These are phyloP conservation scores for Columba janthina DNA, from an alignment of 2,113 vertebrate genomes.

Conservation along the genomic window DNA sequence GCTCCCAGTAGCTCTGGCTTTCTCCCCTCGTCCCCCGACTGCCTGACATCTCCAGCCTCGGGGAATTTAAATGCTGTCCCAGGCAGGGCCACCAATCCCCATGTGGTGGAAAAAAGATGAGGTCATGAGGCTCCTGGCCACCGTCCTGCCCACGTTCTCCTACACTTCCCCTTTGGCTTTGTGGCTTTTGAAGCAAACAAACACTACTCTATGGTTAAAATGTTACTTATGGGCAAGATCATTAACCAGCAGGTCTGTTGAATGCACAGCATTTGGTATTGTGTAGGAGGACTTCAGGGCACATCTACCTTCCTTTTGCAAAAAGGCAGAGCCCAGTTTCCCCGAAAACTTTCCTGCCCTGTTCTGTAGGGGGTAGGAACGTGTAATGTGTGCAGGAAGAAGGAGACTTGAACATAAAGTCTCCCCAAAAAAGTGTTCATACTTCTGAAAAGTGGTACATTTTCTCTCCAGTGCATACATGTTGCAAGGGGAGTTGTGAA, in stretches of 20 bases:
- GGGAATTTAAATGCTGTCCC: slow-evolving; percentile 78
- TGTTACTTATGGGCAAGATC: slow-evolving; percentile 67
- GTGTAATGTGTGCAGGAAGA: neutral
- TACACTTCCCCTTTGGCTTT: slow-evolving; percentile 80
- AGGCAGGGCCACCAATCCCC: slow-evolving; percentile 58
- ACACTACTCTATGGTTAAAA: slow-evolving; percentile 63
- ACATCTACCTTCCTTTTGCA: neutral
- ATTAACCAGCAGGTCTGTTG: slow-evolving; percentile 66
- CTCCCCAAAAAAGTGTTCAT: neutral
- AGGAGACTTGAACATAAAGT: neutral
- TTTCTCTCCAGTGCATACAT: neutral
- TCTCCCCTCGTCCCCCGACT: neutral
- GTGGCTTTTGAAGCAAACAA: slow-evolving; percentile 74
- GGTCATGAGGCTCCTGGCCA: slow-evolving; percentile 73
- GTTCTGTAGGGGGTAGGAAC: neutral
- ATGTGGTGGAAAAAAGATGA: slow-evolving; percentile 67
- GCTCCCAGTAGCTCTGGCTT: neutral
- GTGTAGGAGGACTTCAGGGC: slow-evolving; percentile 27
- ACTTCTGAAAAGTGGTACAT: neutral
- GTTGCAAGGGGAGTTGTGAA: neutral
- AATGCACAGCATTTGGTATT: neutral
- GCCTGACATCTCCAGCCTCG: slow-evolving; percentile 21
- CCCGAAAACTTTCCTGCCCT: neutral
- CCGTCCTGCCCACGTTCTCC: slow-evolving; percentile 74
- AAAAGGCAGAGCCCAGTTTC: neutral